Evolutionary conservation across 1,140 invertebrate genomes (phyloP).

Genomic region (Sitobion miscanthi): DNA sequence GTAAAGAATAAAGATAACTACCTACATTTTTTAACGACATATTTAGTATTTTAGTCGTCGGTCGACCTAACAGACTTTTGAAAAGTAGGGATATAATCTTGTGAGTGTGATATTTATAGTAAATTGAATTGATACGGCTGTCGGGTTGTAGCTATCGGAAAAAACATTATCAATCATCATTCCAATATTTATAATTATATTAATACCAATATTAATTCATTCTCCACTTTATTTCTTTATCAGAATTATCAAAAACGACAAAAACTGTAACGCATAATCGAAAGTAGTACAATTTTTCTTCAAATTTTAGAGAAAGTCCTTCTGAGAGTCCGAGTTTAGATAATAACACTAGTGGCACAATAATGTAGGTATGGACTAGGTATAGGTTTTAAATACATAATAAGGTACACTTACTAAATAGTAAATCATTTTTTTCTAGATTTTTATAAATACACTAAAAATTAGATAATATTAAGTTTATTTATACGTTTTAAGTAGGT

Average conservation of each 20-base stretch:
- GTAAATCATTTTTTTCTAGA: no score
- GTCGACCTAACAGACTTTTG: background rate
- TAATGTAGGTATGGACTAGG: background rate
- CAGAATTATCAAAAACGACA: background rate
- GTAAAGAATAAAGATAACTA: background rate
- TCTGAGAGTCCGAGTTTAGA: background rate
- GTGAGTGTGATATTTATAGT: background rate
- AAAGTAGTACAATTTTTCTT: background rate
- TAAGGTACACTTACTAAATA: background rate
- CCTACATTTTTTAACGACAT: background rate
- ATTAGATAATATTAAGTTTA: no score
- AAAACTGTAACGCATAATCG: background rate
- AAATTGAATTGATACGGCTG: background rate
- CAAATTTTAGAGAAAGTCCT: background rate
- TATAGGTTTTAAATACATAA: background rate
- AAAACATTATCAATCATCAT: background rate
- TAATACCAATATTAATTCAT: constrained; percentile 15
- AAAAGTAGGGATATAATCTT: background rate
- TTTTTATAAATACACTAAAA: no score
- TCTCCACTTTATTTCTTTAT: background rate
- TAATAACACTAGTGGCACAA: background rate
- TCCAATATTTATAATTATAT: background rate
- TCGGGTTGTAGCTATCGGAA: background rate
- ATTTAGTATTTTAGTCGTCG: background rate
- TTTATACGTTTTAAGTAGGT: background rate